phyloP scores from a whole-genome alignment of 2,797 vertebrate genomes.

The Sebastes goodei region DNA sequence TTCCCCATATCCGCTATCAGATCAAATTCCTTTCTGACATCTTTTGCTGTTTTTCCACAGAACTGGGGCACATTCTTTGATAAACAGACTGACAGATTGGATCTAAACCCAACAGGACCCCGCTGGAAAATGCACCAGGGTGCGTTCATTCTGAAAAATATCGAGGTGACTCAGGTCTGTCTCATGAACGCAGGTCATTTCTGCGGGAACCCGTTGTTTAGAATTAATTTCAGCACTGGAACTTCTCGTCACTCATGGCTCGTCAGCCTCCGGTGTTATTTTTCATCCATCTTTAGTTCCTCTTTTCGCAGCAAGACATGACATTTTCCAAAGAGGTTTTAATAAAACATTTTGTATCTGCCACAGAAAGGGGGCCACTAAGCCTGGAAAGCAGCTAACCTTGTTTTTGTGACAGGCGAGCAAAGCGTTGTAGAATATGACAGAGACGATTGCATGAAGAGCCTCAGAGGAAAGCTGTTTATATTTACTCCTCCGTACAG shows the following conservation, averaged over 20 bases:
- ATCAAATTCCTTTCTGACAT: constrained; percentile 46
- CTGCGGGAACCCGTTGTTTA: constrained; percentile 33
- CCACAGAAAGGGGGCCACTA: constrained; percentile 34
- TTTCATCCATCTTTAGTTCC: constrained; percentile 43
- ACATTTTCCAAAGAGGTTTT: constrained; percentile 65
- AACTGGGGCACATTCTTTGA: constrained; percentile 47
- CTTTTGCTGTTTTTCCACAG: constrained; percentile 21
- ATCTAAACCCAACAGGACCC: constrained; percentile 51
- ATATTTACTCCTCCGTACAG: constrained; percentile 27
- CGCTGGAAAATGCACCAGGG: constrained; percentile 12
- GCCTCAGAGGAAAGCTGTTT: constrained; percentile 39
- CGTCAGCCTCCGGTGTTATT: constrained; percentile 30
- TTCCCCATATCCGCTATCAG: constrained; percentile 27
- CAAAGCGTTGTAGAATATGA: constrained; percentile 58
- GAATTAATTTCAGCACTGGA: constrained; percentile 22
- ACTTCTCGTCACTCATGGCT: constrained; percentile 26
- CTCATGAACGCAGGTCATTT: constrained; percentile 37
- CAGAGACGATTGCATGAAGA: constrained; percentile 40
- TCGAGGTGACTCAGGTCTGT: constrained; percentile 39
- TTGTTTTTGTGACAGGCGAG: constrained; percentile 66
- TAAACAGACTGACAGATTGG: constrained; percentile 54
- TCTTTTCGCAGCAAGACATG: constrained; percentile 27
- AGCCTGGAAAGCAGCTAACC: constrained; percentile 57
- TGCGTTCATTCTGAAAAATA: constrained; percentile 26
- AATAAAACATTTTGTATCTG: constrained; percentile 68